Evolutionary conservation across 2,113 vertebrate genomes (phyloP).

Genomic region (Nerophis ophidion): DNA sequence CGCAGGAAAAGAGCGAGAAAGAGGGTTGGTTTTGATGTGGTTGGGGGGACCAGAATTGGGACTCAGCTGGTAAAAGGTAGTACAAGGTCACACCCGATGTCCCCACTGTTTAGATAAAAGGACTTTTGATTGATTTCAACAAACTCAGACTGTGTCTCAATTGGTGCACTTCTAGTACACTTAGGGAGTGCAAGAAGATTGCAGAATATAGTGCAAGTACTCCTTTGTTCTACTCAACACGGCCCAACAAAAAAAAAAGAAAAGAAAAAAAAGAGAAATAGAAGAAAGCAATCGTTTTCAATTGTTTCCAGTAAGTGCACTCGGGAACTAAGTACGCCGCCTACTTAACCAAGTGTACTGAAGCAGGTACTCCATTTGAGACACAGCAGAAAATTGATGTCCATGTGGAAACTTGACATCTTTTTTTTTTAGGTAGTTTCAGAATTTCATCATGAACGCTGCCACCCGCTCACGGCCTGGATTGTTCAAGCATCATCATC

Average conservation of each 20-base stretch:
- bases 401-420: background rate
- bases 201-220: too few relatives aligned
- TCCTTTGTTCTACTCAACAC: too few relatives aligned
- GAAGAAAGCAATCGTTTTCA: too few relatives aligned
- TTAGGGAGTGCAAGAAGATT: too few relatives aligned
- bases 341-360: too few relatives aligned
- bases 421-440: constrained; percentile 11
- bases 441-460: background rate
- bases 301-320: too few relatives aligned
- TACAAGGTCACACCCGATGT: constrained; percentile 25
- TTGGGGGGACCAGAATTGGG: constrained; percentile 17
- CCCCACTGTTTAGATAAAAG: constrained; percentile 4
- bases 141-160: background rate
- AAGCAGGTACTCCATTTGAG: constrained; percentile 3
- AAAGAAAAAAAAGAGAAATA: too few relatives aligned
- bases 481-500: constrained; percentile 9
- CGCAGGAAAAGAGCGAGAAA: constrained; percentile 48
- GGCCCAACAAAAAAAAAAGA: too few relatives aligned
- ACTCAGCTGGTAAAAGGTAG: constrained; percentile 2
- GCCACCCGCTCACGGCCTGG: constrained; percentile 4
- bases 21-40: constrained; percentile 44
- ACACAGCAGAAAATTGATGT: background rate
- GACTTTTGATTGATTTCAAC: constrained; percentile 22
- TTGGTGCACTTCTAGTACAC: too few relatives aligned
- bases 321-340: too few relatives aligned